Percentiles rank a stretch among this genome's conserved stretches.
phyloP scores from a whole-genome alignment of 1,140 invertebrate species.

The Cherax quadricarinatus region DNA sequence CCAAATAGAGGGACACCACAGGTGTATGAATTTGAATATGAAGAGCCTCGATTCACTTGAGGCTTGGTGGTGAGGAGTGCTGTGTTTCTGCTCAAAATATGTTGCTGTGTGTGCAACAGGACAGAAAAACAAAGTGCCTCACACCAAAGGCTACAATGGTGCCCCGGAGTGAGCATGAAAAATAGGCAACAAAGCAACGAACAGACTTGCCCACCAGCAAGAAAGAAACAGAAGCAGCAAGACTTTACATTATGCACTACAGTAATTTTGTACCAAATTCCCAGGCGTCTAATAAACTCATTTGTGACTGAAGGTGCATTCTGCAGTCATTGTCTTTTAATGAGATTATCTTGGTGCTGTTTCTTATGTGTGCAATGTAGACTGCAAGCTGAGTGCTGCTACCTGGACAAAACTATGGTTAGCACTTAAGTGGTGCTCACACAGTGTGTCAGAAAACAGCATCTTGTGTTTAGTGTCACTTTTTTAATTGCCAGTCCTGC shows the following conservation, averaged over 20 bases:
- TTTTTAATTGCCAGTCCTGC: conserved; percentile 56
- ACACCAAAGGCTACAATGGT: conserved; percentile 47
- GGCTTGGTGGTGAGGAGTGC: conserved; percentile 46
- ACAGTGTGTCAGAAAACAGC: conserved; percentile 47
- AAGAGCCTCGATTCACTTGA: conserved; percentile 73
- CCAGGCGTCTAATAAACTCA: conserved; percentile 15
- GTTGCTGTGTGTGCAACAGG: conserved; percentile 34
- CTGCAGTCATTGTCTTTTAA: conserved; percentile 44
- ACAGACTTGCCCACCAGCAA: conserved; percentile 40
- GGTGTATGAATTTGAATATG: conserved; percentile 74
- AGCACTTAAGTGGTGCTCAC: conserved; percentile 27
- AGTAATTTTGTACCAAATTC: conserved; percentile 29
- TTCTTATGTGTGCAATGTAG: conserved; percentile 60
- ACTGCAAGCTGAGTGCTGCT: conserved; percentile 50
- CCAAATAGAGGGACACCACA: conserved; percentile 65
- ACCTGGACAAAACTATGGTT: conserved; percentile 12
- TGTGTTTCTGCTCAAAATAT: conserved; percentile 62
- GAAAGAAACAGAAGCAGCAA: conserved; percentile 50
- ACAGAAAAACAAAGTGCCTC: conserved; percentile 49
- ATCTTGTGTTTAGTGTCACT: conserved; percentile 63
- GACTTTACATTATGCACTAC: conserved; percentile 55
- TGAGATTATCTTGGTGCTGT: conserved; percentile 62
- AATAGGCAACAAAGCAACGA: conserved; percentile 61
- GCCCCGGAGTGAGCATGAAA: conserved; percentile 48
- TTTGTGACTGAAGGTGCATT: conserved; percentile 39